Evolutionary conservation across 2,888 invertebrate genomes (phyloP).

Genomic region (Eumacrocentrus americanus): DNA sequence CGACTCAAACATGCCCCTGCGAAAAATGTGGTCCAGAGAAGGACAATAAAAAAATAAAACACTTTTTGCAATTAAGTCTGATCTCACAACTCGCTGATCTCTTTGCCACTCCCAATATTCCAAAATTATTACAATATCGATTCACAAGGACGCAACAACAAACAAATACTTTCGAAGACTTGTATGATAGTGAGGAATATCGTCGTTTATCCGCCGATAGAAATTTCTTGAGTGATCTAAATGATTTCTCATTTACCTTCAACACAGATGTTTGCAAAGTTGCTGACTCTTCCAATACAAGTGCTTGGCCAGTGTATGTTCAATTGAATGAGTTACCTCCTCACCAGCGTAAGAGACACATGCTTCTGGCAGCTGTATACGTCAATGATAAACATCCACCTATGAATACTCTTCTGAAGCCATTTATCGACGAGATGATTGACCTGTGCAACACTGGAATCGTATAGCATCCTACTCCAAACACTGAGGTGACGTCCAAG

Average conservation of each 20-base stretch:
- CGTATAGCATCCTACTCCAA: constrained; percentile 17
- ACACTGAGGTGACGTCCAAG: too few relatives aligned
- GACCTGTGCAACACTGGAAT: constrained; percentile 8
- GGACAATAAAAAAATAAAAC: not conserved
- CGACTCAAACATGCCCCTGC: not conserved
- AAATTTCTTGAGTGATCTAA: constrained; percentile 2
- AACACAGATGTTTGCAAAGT: constrained; percentile 29
- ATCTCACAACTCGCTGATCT: constrained; percentile 1
- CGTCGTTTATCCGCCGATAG: constrained; percentile 6
- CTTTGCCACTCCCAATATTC: not conserved
- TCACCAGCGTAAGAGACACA: constrained; percentile 27
- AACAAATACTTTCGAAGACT: constrained; percentile 21
- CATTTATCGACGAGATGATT: constrained; percentile 14
- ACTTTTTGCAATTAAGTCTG: constrained; percentile 10
- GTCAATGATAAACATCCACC: constrained; percentile 20
- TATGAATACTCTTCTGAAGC: constrained; percentile 9
- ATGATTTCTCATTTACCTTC: constrained; percentile 27
- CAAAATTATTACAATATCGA: not conserved
- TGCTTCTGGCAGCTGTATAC: constrained; percentile 22
- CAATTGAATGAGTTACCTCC: constrained; percentile 35
- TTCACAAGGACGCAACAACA: constrained; percentile 2
- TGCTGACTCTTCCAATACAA: constrained; percentile 18
- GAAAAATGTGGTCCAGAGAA: not conserved
- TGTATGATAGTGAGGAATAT: constrained; percentile 29
- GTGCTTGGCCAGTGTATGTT: constrained; percentile 29